These are phyloP conservation scores for Ecdyonurus torrentis DNA, from an alignment of 2,888 invertebrate genomes.

Conservation along the genomic window DNA sequence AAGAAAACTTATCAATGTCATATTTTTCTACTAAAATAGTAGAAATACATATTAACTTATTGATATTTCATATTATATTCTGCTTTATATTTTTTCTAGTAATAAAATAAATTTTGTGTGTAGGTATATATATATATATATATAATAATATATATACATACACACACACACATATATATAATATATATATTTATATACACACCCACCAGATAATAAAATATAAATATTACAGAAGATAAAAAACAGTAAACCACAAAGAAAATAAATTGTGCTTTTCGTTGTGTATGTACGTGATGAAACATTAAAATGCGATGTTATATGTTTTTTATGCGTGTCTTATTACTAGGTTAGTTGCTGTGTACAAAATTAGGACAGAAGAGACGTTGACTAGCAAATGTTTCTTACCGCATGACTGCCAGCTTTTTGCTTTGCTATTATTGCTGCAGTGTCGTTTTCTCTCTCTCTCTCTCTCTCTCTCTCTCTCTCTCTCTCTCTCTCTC, in stretches of 20 bases:
- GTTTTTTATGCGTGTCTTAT: not conserved
- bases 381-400: not conserved
- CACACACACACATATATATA: too few relatives aligned
- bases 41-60: too few relatives aligned
- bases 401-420: not conserved
- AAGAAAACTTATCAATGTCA: not conserved
- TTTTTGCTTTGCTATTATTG: not conserved
- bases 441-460: not conserved
- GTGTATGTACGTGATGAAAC: too few relatives aligned
- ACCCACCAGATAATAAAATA: too few relatives aligned
- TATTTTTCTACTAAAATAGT: too few relatives aligned
- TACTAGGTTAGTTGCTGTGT: not conserved
- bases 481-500: not conserved
- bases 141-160: not conserved
- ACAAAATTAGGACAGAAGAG: not conserved
- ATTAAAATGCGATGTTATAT: too few relatives aligned
- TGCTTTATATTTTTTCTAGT: not conserved
- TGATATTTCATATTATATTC: not conserved
- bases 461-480: not conserved
- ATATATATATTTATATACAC: too few relatives aligned
- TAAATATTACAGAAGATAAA: too few relatives aligned
- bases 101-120: not conserved
- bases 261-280: too few relatives aligned
- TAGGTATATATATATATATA: not conserved
- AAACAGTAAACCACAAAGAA: too few relatives aligned